phyloP scores from a whole-genome alignment of 2,888 invertebrate genomes.

The Cetonia aurata region DNA sequence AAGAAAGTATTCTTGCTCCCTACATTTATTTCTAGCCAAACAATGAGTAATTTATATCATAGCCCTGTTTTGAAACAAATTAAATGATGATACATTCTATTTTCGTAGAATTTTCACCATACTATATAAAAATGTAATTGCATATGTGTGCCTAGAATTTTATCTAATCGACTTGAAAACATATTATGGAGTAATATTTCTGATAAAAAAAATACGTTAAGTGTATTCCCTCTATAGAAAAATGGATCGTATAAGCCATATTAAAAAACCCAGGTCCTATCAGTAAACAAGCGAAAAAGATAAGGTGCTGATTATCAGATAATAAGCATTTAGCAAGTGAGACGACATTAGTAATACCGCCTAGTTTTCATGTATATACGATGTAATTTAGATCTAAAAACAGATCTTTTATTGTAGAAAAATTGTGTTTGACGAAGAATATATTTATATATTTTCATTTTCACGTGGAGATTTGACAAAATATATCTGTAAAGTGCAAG shows the following conservation, averaged over 20 bases:
- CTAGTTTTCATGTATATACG: neutral
- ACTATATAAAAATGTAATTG: too few species aligned
- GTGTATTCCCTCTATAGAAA: neutral
- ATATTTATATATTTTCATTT: conserved; percentile 5
- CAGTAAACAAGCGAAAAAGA: conserved; percentile 29
- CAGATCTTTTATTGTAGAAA: too few species aligned
- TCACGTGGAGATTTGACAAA: neutral
- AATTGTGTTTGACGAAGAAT: neutral
- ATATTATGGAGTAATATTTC: too few species aligned
- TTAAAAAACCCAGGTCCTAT: conserved; percentile 19
- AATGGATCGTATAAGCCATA: neutral
- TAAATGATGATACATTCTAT: too few species aligned
- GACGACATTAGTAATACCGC: conserved; percentile 1
- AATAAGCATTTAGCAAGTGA: conserved; percentile 20
- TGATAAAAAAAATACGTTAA: too few species aligned
- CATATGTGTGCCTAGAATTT: too few species aligned
- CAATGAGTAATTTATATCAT: too few species aligned
- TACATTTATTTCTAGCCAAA: too few species aligned
- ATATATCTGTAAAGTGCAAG: neutral
- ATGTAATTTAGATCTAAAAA: conserved; percentile 4
- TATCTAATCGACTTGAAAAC: too few species aligned
- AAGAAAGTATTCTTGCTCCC: too few species aligned
- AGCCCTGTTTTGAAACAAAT: too few species aligned
- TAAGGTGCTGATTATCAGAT: conserved; percentile 12
- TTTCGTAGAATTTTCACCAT: too few species aligned